phyloP scores from a whole-genome alignment of 1,140 invertebrate species.

The Elysia chlorotica region DNA sequence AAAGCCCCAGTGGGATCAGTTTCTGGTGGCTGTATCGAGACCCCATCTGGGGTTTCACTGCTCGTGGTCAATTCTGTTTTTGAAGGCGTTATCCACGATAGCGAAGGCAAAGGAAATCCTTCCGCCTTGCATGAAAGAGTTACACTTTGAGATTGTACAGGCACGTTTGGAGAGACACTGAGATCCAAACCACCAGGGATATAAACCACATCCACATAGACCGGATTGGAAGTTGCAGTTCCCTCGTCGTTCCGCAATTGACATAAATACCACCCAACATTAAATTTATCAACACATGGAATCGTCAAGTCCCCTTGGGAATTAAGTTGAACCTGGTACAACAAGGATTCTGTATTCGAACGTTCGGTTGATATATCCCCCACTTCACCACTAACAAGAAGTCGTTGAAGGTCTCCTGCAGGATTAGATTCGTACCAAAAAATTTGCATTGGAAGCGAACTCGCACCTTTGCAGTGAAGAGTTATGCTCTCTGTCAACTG shows the following conservation, averaged over 20 bases:
- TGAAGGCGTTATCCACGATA: conserved; percentile 3
- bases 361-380: background rate
- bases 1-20: background rate
- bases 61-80: background rate
- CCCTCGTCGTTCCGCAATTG: background rate
- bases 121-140: background rate
- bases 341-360: background rate
- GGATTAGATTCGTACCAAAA: conserved; percentile 2
- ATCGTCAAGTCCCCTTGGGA: conserved; percentile 2
- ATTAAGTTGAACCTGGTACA: background rate
- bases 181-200: background rate
- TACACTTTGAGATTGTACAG: background rate
- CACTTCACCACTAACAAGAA: background rate
- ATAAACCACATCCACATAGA: background rate
- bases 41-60: background rate
- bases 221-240: background rate
- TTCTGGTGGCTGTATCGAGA: background rate
- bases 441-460: background rate
- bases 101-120: background rate
- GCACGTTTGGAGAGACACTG: background rate
- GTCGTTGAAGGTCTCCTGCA: background rate
- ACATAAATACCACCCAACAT: conserved; percentile 5
- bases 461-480: background rate
- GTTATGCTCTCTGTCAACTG: background rate
- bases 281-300: background rate